A percentile compares a stretch with the other conserved stretches of the same genome.
Evolutionary conservation across 1,140 invertebrate species (phyloP).

Genomic region (Heliconius hewitsoni): DNA sequence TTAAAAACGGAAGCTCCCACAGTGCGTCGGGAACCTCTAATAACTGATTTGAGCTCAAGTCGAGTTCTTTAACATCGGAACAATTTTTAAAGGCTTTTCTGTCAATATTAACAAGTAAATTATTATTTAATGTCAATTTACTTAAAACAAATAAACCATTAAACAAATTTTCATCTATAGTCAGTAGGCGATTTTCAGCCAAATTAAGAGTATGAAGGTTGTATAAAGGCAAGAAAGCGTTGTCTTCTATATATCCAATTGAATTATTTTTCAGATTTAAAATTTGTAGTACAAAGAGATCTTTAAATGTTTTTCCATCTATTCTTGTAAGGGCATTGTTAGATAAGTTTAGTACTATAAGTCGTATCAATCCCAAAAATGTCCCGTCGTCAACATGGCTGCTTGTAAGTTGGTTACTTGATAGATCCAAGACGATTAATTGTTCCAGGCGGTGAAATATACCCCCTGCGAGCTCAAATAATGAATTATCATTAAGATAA

Average conservation of each 20-base stretch:
- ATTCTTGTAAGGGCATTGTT: slow-evolving; percentile 91
- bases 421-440: slow-evolving; percentile 92
- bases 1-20: slow-evolving; percentile 90
- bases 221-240: slow-evolving; percentile 92
- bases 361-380: slow-evolving; percentile 90
- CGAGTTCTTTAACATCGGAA: slow-evolving; percentile 93
- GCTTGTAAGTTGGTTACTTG: slow-evolving; percentile 91
- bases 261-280: slow-evolving; percentile 93
- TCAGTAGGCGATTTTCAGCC: slow-evolving; percentile 91
- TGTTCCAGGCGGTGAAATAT: slow-evolving; percentile 91
- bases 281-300: slow-evolving; percentile 92
- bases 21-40: slow-evolving; percentile 90
- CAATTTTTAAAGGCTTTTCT: slow-evolving; percentile 93
- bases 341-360: slow-evolving; percentile 92
- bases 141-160: slow-evolving; percentile 92
- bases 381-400: slow-evolving; percentile 91
- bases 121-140: slow-evolving; percentile 92
- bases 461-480: slow-evolving; percentile 89
- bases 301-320: slow-evolving; percentile 92
- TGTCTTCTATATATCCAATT: slow-evolving; percentile 92
- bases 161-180: slow-evolving; percentile 90
- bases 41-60: slow-evolving; percentile 92
- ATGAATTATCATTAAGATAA: slow-evolving; percentile 90
- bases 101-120: slow-evolving; percentile 90
- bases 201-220: slow-evolving; percentile 93